Conservation (phyloP, 2,888 invertebrate species). For the Byasa hedistus region DNA sequence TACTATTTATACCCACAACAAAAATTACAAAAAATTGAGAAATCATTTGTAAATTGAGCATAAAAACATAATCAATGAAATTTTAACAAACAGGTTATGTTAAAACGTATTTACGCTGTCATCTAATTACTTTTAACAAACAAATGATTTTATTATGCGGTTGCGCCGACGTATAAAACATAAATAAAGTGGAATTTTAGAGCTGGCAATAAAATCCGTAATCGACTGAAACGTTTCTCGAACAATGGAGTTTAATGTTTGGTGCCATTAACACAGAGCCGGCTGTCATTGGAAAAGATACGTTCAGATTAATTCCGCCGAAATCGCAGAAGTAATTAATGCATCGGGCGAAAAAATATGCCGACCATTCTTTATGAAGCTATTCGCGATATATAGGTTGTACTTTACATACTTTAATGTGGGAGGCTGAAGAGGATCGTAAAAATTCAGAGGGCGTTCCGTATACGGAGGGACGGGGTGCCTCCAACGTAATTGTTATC, state of each 20-base stretch:
- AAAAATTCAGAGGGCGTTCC: conserved; percentile 25
- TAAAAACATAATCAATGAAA: too few species aligned
- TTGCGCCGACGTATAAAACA: too few species aligned
- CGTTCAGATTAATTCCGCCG: conserved; percentile 26
- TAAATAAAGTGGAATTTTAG: neutral
- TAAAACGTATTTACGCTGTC: too few species aligned
- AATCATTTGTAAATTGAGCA: too few species aligned
- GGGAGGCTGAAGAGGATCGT: conserved; percentile 12
- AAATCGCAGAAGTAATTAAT: conserved; percentile 19
- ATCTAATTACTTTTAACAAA: too few species aligned
- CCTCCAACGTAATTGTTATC: conserved; percentile 20
- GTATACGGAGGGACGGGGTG: conserved; percentile 11
- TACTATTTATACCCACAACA: too few species aligned
- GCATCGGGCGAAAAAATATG: conserved; percentile 12
- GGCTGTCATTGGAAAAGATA: conserved; percentile 18
- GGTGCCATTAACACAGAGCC: conserved; percentile 7
- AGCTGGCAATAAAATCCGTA: neutral
- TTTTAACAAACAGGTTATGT: too few species aligned
- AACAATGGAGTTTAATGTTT: conserved; percentile 20
- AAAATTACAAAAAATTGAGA: too few species aligned
- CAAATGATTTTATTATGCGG: too few species aligned
- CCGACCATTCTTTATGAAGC: conserved; percentile 17
- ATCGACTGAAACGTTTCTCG: neutral
- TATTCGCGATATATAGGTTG: neutral
- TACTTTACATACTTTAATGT: conserved; percentile 15